Conservation (phyloP, 2,113 vertebrate species). For the Sinocyclocheilus rhinocerous region DNA sequence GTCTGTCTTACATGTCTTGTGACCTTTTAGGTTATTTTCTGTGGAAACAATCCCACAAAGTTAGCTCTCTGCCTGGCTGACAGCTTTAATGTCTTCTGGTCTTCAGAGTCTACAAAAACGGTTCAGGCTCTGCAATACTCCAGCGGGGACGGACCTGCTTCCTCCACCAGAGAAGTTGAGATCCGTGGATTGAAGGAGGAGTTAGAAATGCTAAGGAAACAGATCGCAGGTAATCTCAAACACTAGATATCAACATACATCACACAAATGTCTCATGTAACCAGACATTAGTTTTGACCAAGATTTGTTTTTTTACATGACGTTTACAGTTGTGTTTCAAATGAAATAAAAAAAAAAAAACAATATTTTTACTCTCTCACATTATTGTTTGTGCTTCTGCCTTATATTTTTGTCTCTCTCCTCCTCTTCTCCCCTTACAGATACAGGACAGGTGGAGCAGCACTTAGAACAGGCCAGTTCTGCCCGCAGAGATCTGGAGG, state of each 20-base stretch:
- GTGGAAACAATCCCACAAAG: not conserved
- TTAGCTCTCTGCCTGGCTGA: not conserved
- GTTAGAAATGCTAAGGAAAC: slow-evolving; percentile 91
- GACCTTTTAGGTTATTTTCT: not conserved
- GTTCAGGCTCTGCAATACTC: slow-evolving; percentile 91
- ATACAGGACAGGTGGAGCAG: slow-evolving; percentile 86
- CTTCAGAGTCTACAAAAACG: slow-evolving; percentile 89
- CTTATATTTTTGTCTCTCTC: not conserved
- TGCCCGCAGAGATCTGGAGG: slow-evolving; percentile 85
- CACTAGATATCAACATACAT: not conserved
- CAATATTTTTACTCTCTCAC: not conserved
- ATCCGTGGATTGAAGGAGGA: slow-evolving; percentile 93
- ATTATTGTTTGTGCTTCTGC: not conserved
- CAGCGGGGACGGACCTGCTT: slow-evolving; percentile 77
- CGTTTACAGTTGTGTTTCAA: not conserved
- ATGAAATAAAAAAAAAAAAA: not conserved
- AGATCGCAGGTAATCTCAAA: slow-evolving; percentile 82
- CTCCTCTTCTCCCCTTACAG: slow-evolving; percentile 65
- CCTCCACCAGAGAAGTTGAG: slow-evolving; percentile 88
- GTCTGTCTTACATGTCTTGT: not conserved
- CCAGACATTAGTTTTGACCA: not conserved
- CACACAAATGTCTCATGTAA: not conserved
- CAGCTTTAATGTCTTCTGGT: not conserved
- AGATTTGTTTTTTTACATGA: not conserved
- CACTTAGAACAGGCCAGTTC: slow-evolving; percentile 87